Percentiles rank a stretch among this genome's conserved stretches.
Evolutionary conservation across 2,888 invertebrate genomes (phyloP).

Genomic region (Leptopilina myrica): DNA sequence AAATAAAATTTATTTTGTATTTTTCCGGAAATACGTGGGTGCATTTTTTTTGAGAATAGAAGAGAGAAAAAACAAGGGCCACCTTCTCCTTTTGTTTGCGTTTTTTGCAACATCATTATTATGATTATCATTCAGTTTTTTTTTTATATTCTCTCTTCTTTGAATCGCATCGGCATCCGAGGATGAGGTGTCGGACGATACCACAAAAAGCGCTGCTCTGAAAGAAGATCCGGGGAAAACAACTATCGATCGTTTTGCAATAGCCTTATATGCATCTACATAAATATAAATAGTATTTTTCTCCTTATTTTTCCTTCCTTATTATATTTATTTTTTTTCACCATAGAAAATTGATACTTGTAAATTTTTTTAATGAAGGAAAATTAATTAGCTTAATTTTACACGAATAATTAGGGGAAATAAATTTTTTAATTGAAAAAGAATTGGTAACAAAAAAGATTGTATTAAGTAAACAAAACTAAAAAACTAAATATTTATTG

Average conservation of each 20-base stretch:
- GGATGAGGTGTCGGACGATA: conserved; percentile 10
- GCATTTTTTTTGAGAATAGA: background rate
- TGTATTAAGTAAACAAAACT: too few species aligned
- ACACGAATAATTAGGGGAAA: too few species aligned
- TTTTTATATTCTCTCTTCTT: background rate
- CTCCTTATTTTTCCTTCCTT: background rate
- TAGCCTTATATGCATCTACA: background rate
- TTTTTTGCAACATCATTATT: conserved; percentile 34
- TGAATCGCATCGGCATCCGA: conserved; percentile 38
- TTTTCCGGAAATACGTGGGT: background rate
- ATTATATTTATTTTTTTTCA: too few species aligned
- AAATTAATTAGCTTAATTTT: background rate
- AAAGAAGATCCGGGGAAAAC: conserved; percentile 29
- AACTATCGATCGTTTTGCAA: conserved; percentile 27
- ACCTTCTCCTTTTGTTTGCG: background rate
- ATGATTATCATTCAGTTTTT: conserved; percentile 16
- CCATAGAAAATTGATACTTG: too few species aligned
- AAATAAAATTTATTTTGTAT: background rate
- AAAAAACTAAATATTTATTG: too few species aligned
- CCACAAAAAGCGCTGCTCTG: conserved; percentile 30
- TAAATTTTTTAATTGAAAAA: too few species aligned
- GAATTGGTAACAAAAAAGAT: too few species aligned
- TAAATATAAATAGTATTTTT: background rate
- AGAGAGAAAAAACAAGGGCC: conserved; percentile 5
- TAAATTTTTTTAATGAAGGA: too few species aligned